A percentile compares a stretch with the other conserved stretches of the same genome.
phyloP scores from a whole-genome alignment of 2,888 invertebrate species.

The Lissocephala sabroskyi region DNA sequence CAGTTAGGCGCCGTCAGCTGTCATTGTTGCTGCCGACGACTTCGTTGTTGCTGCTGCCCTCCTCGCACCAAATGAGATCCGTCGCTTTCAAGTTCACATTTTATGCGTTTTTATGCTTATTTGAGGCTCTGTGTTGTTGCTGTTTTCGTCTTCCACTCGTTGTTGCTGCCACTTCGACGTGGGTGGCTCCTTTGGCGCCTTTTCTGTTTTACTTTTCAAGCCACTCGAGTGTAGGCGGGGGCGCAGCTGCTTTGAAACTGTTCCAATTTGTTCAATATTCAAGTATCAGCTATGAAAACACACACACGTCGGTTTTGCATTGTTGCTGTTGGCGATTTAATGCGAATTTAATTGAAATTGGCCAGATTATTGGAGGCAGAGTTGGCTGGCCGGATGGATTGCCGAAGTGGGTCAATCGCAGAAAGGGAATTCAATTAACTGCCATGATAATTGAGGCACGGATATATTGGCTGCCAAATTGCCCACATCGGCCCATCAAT shows the following conservation, averaged over 20 bases:
- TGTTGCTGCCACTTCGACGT: neutral
- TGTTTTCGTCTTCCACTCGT: constrained; percentile 5
- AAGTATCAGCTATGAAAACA: too few species aligned
- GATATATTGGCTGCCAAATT: too few species aligned
- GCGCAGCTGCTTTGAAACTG: constrained; percentile 42
- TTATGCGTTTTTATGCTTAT: constrained; percentile 44
- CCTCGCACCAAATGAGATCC: constrained; percentile 18
- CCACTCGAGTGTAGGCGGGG: too few species aligned
- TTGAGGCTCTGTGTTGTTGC: constrained; percentile 8
- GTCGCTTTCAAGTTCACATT: constrained; percentile 51
- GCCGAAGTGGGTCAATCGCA: too few species aligned
- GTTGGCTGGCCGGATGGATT: too few species aligned
- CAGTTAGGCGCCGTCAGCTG: constrained; percentile 26
- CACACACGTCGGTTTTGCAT: too few species aligned
- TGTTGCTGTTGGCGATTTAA: too few species aligned
- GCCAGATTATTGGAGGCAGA: too few species aligned
- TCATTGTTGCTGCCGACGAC: constrained; percentile 9
- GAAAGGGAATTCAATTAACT: too few species aligned
- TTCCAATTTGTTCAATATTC: constrained; percentile 22
- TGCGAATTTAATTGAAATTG: too few species aligned
- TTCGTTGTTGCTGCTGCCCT: constrained; percentile 6
- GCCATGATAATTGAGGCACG: too few species aligned
- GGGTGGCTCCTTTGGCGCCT: neutral
- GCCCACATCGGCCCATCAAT: too few species aligned
- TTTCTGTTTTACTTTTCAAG: constrained; percentile 28